Evolutionary conservation across 1,140 invertebrate genomes (phyloP).

Genomic region (Atta colombica): DNA sequence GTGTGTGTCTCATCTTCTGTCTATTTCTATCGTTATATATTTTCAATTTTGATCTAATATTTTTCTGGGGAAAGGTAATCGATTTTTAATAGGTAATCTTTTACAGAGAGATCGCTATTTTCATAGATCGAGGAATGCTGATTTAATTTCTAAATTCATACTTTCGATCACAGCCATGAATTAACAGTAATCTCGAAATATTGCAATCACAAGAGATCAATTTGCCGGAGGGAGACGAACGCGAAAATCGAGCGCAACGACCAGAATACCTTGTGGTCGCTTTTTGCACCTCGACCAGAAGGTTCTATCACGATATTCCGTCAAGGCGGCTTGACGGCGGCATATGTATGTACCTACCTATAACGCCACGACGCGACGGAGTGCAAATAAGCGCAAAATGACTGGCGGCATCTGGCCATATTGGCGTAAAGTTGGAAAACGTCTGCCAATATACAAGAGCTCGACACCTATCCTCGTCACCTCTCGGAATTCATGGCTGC

Average conservation of each 20-base stretch:
- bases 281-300: slow-evolving; percentile 21
- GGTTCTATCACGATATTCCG: slow-evolving; percentile 45
- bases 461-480: slow-evolving; percentile 62
- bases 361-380: slow-evolving; percentile 59
- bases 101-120: neutral
- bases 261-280: slow-evolving; percentile 8
- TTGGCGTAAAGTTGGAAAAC: slow-evolving; percentile 79
- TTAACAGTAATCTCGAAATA: slow-evolving; percentile 21
- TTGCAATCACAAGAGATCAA: neutral
- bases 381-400: slow-evolving; percentile 80
- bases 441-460: slow-evolving; percentile 66
- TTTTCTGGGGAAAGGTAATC: neutral
- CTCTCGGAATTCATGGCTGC: slow-evolving; percentile 66
- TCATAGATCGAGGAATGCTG: neutral
- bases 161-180: neutral
- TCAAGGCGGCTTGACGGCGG: slow-evolving; percentile 25
- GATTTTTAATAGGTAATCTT: neutral
- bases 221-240: neutral
- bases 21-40: neutral
- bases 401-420: slow-evolving; percentile 76
- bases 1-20: neutral
- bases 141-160: slow-evolving; percentile 16
- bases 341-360: slow-evolving; percentile 40
- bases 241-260: slow-evolving; percentile 35
- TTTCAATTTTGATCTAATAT: slow-evolving; percentile 3